Base-by-base conservation (phyloP, 2,797 vertebrate genomes). In the Sebastes elongatus region DNA sequence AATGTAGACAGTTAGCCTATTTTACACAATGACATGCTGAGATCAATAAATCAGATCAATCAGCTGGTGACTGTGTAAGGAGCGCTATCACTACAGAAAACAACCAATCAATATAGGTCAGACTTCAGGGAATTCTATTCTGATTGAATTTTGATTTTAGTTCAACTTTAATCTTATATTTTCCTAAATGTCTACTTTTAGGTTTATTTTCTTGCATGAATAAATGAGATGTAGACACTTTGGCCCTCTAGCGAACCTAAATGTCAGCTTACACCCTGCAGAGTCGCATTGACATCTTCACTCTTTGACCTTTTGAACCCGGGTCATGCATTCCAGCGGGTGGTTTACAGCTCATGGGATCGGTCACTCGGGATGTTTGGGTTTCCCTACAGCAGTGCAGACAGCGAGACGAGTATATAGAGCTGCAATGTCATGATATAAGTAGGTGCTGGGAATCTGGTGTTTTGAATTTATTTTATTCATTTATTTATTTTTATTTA, bases 291-390 rank as follows among this genome's bases (percentile, higher is more conserved):
- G 14, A 61, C 71, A 13, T 74, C 74, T 83, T 76, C n/a, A 28
- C 76, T 33, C 62, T 66, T 7, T 84, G 85, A 89, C 85, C 77
- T 83, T 61, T 61, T 77, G 82, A 91, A 84, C 89, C 61, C 68
- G 2, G 30, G 46, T 61, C 57, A 6, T 49, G 79, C 86, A 89
- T 89, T 90, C 80, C 85, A 8, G 30, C 20, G 27, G 61, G 49
- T 62, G 74, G 56, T 83, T 84, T 68, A 76, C 76, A 20, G 78
- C 78, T 62, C 52, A 14, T 61, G 38, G 30, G 35, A 23, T 30
- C 22, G 25, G n/a, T 32, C 71, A 7, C 71, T 53, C 25, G 25
- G 61, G 77, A 69, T 63, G 71, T 73, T 33, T 14, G 27, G 63
- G 30, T 75, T 13, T 61, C 30, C 78, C 22, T 30, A 1, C 3